Evolutionary conservation across 2,888 invertebrate genomes (phyloP).

Genomic region (Leucophenga maculata): DNA sequence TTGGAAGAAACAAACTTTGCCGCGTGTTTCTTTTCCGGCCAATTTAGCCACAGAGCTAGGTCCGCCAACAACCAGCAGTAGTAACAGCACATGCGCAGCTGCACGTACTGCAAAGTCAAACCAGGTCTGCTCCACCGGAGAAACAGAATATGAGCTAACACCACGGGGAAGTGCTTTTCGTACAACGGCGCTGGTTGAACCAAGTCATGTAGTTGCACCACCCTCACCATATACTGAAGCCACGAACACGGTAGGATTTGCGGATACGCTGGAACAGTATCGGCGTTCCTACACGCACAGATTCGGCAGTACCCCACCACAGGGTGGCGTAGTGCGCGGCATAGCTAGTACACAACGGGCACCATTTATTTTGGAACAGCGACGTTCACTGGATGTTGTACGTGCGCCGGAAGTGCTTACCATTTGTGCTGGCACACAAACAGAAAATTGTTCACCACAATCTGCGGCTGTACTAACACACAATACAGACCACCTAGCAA

Average conservation of each 20-base stretch:
- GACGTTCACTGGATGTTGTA: slow-evolving; percentile 24
- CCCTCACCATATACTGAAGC: not conserved
- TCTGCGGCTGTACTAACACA: slow-evolving; percentile 11
- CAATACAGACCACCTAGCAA: slow-evolving; percentile 40
- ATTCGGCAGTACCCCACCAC: not conserved
- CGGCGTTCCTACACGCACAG: slow-evolving; percentile 30
- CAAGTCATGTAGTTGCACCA: not conserved
- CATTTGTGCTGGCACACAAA: slow-evolving; percentile 68
- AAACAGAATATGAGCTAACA: slow-evolving; percentile 43
- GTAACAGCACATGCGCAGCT: slow-evolving; percentile 27
- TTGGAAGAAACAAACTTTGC: slow-evolving; percentile 68
- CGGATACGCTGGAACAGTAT: slow-evolving; percentile 1
- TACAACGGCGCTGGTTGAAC: not conserved
- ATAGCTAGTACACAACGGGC: not conserved
- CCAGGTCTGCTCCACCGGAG: not conserved
- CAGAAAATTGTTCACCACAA: slow-evolving; percentile 47
- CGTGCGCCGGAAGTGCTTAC: slow-evolving; percentile 50
- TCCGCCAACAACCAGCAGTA: slow-evolving; percentile 27
- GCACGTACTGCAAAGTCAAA: not conserved
- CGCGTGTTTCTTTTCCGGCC: slow-evolving; percentile 58
- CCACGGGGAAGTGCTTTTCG: slow-evolving; percentile 40
- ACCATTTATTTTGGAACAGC: not conserved
- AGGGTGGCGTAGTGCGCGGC: not conserved
- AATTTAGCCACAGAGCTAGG: slow-evolving; percentile 47
- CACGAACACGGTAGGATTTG: not conserved